These are phyloP conservation scores for Brachionus paranguensis DNA, from an alignment of 1,140 invertebrate genomes.

Conservation along the genomic window DNA sequence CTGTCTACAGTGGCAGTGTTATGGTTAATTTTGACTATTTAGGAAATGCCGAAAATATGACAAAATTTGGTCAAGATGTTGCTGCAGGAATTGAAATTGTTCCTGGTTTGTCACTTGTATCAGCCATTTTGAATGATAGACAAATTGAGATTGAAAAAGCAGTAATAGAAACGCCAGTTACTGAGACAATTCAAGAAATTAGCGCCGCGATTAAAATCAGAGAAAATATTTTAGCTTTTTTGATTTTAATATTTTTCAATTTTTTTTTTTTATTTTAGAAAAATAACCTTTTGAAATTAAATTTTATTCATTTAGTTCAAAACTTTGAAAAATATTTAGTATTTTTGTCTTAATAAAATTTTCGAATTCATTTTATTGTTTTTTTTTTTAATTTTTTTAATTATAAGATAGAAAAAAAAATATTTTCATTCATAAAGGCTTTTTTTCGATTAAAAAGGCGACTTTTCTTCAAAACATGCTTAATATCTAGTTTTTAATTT, in stretches of 20 bases:
- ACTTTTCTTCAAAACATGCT: no score
- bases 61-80: neutral
- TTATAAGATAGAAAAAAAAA: no score
- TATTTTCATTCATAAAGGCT: no score
- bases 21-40: neutral
- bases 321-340: neutral
- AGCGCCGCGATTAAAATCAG: neutral
- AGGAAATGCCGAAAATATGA: neutral
- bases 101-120: neutral
- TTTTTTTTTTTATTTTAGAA: neutral
- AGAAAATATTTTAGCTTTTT: neutral
- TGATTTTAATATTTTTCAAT: neutral
- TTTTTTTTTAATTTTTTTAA: neutral
- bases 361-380: neutral
- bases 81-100: neutral
- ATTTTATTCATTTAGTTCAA: neutral
- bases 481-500: no score
- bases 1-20: neutral
- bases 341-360: no score
- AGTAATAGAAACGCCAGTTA: neutral
- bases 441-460: no score
- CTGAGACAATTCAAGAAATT: neutral
- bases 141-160: neutral
- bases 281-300: no score
- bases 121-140: neutral